A percentile compares a stretch with the other conserved stretches of the same genome.
phyloP scores from a whole-genome alignment of 2,888 invertebrate genomes.

The Pteria penguin region DNA sequence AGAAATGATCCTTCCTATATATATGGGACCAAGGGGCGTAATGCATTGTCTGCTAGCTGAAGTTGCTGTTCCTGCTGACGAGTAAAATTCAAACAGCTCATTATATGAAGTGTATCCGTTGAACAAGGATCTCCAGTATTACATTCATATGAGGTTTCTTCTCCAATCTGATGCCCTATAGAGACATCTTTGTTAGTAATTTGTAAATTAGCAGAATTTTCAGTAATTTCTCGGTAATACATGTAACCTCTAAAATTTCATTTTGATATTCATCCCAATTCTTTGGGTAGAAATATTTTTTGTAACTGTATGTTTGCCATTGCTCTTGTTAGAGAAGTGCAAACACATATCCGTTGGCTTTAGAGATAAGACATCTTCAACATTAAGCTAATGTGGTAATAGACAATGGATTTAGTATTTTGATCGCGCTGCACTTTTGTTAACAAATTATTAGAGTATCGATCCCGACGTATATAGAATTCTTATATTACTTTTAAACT shows the following conservation, averaged over 20 bases:
- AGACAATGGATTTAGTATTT: too few relatives aligned
- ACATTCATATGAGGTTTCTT: background rate
- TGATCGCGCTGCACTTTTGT: too few relatives aligned
- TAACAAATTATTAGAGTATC: too few relatives aligned
- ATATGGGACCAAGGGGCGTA: background rate
- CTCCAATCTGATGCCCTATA: background rate
- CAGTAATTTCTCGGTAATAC: background rate
- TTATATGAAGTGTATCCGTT: background rate
- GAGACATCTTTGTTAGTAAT: background rate
- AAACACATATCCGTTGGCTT: too few relatives aligned
- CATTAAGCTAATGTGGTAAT: too few relatives aligned
- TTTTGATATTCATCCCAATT: background rate
- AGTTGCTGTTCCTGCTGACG: background rate
- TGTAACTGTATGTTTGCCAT: too few relatives aligned
- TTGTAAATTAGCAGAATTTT: background rate
- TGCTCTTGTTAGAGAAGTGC: too few relatives aligned
- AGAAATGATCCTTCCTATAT: background rate
- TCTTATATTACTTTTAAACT: too few relatives aligned
- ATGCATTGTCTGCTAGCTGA: background rate
- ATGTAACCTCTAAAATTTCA: background rate
- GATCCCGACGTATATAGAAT: too few relatives aligned
- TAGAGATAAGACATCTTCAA: too few relatives aligned
- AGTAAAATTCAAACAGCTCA: background rate
- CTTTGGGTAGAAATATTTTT: too few relatives aligned
- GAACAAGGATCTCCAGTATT: background rate